Conservation (phyloP, 2,797 vertebrate species). For the Amazona finschi region DNA sequence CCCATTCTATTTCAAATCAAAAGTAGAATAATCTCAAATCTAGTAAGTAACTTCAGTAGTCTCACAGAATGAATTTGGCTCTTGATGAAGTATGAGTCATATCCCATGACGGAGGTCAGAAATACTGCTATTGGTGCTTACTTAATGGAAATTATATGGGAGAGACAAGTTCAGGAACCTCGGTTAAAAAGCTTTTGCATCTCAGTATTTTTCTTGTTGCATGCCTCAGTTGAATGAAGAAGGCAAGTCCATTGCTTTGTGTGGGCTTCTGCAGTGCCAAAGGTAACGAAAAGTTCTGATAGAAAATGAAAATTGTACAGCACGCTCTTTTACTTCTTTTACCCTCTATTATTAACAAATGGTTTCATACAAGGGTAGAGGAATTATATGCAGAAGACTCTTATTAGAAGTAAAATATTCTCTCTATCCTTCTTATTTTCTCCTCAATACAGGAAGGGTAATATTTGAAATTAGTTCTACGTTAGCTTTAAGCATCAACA, state of each 20-base stretch:
- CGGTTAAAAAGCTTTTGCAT: not conserved
- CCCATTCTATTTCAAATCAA: not conserved
- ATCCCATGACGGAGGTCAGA: not conserved
- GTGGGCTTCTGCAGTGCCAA: not conserved
- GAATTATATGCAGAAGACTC: not conserved
- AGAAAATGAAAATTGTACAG: not conserved
- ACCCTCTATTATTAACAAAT: not conserved
- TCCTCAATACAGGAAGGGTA: not conserved
- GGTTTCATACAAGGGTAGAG: not conserved
- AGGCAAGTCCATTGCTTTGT: not conserved
- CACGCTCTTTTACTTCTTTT: not conserved
- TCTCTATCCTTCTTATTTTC: not conserved
- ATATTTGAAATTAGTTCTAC: not conserved
- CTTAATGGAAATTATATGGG: not conserved
- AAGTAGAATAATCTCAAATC: not conserved
- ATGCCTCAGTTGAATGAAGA: not conserved
- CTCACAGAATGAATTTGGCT: not conserved
- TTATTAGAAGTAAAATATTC: not conserved
- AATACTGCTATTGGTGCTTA: not conserved
- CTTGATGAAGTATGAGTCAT: conserved; percentile 10
- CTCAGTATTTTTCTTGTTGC: not conserved
- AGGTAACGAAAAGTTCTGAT: not conserved
- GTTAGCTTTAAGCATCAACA: not conserved
- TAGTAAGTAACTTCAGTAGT: conserved; percentile 10
- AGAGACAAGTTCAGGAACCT: not conserved